phyloP scores from a whole-genome alignment of 2,888 invertebrate species.

The Steromphala cineraria region DNA sequence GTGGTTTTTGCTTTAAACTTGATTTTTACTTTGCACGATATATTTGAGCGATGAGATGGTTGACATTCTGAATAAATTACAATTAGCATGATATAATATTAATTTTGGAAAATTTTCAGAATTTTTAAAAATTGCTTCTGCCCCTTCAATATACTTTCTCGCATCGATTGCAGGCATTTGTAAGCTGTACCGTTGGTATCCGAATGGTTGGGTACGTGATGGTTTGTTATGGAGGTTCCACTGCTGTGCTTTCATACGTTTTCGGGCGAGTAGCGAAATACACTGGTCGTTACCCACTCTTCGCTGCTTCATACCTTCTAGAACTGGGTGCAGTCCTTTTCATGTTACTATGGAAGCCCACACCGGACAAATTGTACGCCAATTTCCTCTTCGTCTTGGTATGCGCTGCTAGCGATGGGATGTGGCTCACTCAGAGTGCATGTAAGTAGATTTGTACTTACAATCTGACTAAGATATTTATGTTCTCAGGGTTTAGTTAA shows the following conservation, averaged over 20 bases:
- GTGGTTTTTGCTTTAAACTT: no score
- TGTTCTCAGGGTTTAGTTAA: no score
- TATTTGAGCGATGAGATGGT: no score
- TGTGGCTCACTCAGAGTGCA: constrained; percentile 64
- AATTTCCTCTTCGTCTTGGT: constrained; percentile 54
- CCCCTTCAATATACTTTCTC: background rate
- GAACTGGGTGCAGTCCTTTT: constrained; percentile 50
- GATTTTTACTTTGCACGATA: no score
- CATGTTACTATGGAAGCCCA: constrained; percentile 53
- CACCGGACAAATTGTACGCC: constrained; percentile 30
- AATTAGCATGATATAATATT: no score
- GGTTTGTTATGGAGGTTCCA: constrained; percentile 59
- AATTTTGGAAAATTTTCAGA: no score
- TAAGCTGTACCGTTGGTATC: constrained; percentile 63
- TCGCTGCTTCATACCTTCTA: constrained; percentile 47
- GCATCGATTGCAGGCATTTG: constrained; percentile 51
- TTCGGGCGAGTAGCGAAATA: constrained; percentile 52
- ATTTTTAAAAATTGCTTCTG: no score
- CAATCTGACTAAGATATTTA: no score
- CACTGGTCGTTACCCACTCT: constrained; percentile 54
- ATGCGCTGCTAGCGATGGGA: constrained; percentile 61
- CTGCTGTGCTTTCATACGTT: constrained; percentile 51
- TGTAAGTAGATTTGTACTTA: constrained; percentile 40
- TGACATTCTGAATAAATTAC: no score
- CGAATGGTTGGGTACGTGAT: constrained; percentile 64